Conservation (phyloP, 2,113 vertebrate genomes). For the Pontoporia blainvillei region DNA sequence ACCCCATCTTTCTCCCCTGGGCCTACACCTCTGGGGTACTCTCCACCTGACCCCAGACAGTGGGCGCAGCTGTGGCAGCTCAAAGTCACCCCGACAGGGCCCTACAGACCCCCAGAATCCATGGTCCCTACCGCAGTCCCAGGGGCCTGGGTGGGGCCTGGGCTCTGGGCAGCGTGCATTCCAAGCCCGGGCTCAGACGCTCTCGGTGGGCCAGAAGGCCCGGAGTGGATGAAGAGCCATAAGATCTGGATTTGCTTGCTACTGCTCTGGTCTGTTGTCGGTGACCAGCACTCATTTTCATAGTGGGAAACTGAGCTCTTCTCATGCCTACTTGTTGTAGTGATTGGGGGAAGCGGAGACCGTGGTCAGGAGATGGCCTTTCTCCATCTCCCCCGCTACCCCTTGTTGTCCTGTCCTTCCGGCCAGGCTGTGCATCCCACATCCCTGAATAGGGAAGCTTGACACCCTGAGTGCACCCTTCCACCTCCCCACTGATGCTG, state of each 20-base stretch:
- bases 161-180: slow-evolving; percentile 41
- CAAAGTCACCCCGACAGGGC: neutral
- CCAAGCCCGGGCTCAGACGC: slow-evolving; percentile 11
- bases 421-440: neutral
- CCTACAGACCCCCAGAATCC: neutral
- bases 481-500: neutral
- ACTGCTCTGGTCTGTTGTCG: neutral
- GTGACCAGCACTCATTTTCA: neutral
- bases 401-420: neutral
- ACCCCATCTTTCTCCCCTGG: neutral
- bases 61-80: neutral
- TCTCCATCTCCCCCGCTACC: too few species aligned
- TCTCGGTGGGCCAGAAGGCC: slow-evolving; percentile 18
- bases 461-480: neutral
- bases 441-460: neutral
- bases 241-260: slow-evolving; percentile 24
- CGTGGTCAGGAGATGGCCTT: neutral
- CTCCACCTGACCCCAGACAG: neutral
- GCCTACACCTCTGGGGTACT: neutral
- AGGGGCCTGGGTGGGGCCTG: slow-evolving; percentile 64
- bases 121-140: neutral
- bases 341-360: neutral
- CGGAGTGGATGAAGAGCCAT: slow-evolving; percentile 4
- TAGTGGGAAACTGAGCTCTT: neutral
- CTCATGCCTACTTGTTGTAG: neutral